Evolutionary conservation across 2,888 invertebrate genomes (phyloP), one percentile per base, ranked within the genome.

Genomic region (Lasioglossum pauxillum): DNA sequence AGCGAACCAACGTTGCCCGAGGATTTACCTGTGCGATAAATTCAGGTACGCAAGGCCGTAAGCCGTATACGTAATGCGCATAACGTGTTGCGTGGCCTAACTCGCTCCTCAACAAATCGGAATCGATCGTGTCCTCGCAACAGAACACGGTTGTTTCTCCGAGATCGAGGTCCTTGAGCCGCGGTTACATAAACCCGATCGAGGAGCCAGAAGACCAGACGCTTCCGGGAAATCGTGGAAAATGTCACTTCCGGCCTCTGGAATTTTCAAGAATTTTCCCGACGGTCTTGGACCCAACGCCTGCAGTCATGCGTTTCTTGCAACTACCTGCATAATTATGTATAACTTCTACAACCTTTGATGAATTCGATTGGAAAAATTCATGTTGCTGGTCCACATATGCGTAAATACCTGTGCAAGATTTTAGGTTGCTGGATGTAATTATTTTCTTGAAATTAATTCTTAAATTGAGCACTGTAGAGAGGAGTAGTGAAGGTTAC

Each of bases 41-140:
- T 94, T 93, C 92, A 91, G 92, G 88, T 91, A 88, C 84, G 91
- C 93, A 93, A 93, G 94, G 93, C 88, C 92, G 82, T 64, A 64
- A 80, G 83, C 80, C 77, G 81, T 69, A 80, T 80, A 88, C 88
- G 91, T 91, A 92, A 89, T 76, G 73, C 78, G 80, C 82, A 78
- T 91, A 91, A 89, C 88, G 73, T 74, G 85, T 88, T 88, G 88
- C 87, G 87, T 81, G 76, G 85, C 71, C 44, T 44, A 49, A 82
- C 60, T 80, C 72, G 82, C 60, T 80, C 49, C 35, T 35, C 60
- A 35, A 72, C 67, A 38, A 79, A 64, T 76, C 44, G 49, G 71
- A 69, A 73, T 64, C 67, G 67, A 71, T 57, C 64, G 5, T 44
- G 10, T 23, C 44, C n/a, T 16, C 67, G 76, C 41, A 53, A 35